phyloP scores from a whole-genome alignment of 1,140 invertebrate species.

The honey bee (Apis mellifera) region DNA sequence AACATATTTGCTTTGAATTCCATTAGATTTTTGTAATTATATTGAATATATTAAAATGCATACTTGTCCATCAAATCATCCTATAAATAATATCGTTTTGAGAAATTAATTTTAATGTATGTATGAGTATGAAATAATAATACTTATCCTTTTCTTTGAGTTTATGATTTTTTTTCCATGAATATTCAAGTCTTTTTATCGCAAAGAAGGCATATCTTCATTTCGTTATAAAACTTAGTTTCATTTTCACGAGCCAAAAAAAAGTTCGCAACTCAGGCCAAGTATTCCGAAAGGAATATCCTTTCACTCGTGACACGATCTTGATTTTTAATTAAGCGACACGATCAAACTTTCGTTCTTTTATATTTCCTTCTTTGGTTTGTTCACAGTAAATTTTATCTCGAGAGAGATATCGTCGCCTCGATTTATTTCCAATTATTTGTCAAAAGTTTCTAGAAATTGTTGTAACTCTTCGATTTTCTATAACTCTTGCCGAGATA shows the following conservation, averaged over 20 bases:
- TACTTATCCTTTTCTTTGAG: no score
- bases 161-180: no score
- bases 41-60: no score
- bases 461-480: neutral
- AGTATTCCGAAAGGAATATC: slow-evolving; percentile 7
- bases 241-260: neutral
- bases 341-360: neutral
- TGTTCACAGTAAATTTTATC: slow-evolving; percentile 3
- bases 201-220: neutral
- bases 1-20: no score
- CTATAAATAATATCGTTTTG: no score
- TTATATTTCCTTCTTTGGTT: neutral
- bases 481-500: neutral
- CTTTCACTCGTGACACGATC: slow-evolving; percentile 8
- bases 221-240: slow-evolving; percentile 24
- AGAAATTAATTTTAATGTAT: no score
- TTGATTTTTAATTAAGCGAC: slow-evolving; percentile 33
- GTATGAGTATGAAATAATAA: no score
- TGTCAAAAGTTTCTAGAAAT: neutral
- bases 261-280: slow-evolving; percentile 3
- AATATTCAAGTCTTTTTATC: slow-evolving; percentile 9
- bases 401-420: neutral
- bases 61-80: no score
- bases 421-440: neutral
- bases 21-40: no score